Percentiles rank a stretch among this genome's conserved stretches.
phyloP scores from a whole-genome alignment of 2,797 vertebrate species.

The Sitta carolinensis region DNA sequence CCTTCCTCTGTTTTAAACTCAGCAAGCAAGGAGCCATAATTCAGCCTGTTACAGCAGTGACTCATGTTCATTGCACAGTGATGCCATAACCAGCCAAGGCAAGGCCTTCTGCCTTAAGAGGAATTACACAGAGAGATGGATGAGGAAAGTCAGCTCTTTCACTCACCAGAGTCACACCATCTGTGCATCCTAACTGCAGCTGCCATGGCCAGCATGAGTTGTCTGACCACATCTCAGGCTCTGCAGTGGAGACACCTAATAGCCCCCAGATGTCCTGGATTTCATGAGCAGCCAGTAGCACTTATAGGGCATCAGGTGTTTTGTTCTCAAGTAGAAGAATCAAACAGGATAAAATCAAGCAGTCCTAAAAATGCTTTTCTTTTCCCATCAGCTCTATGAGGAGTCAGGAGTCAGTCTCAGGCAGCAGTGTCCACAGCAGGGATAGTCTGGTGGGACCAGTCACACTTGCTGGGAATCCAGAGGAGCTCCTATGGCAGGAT shows the following conservation, averaged over 20 bases:
- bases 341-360: neutral
- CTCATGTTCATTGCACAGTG: neutral
- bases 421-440: neutral
- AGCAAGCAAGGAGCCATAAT: conserved; percentile 20
- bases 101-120: conserved; percentile 35
- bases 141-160: neutral
- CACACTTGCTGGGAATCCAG: neutral
- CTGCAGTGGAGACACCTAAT: neutral
- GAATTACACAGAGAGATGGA: neutral
- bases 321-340: neutral
- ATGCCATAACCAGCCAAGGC: conserved; percentile 11
- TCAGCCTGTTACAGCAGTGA: conserved; percentile 31
- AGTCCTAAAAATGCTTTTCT: neutral
- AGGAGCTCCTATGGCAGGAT: neutral
- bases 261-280: neutral
- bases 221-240: neutral
- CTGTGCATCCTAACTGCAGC: neutral
- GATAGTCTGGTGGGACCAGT: neutral
- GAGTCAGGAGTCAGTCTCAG: neutral
- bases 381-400: neutral
- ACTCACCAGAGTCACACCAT: neutral
- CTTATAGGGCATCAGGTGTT: neutral
- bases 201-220: neutral
- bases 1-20: conserved; percentile 47
- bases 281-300: neutral